Evolutionary conservation across 1,140 invertebrate species (phyloP).

Genomic region (Pachypeltis micranthus): DNA sequence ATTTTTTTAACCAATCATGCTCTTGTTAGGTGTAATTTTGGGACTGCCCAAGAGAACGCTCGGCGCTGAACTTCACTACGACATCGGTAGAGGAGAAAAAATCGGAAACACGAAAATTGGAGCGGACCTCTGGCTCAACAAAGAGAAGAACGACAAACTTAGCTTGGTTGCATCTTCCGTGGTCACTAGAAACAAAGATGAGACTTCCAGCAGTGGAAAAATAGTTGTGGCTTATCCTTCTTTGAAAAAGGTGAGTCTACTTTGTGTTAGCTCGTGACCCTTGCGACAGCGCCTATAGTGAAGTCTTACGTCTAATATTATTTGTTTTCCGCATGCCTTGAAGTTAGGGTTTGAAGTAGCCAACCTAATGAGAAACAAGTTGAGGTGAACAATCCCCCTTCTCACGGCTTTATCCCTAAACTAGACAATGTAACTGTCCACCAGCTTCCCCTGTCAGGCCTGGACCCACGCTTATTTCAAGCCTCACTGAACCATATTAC

Average conservation of each 20-base stretch:
- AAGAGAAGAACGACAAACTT: conserved; percentile 47
- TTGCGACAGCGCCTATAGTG: no score
- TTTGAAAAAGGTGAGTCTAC: conserved; percentile 42
- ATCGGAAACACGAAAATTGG: conserved; percentile 31
- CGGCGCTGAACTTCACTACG: conserved; percentile 33
- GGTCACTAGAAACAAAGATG: conserved; percentile 27
- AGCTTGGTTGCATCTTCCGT: conserved; percentile 13
- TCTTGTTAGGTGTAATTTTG: conserved; percentile 40
- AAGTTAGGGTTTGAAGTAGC: no score
- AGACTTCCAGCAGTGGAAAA: conserved; percentile 40
- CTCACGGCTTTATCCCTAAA: no score
- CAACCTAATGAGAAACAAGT: no score
- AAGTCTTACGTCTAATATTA: no score
- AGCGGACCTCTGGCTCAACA: conserved; percentile 51
- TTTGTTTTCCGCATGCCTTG: no score
- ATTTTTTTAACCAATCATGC: conserved; percentile 10
- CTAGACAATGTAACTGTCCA: no score
- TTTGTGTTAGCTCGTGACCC: no score
- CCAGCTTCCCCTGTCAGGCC: no score
- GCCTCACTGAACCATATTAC: no score
- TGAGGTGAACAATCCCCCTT: no score
- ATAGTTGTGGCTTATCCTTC: conserved; percentile 50
- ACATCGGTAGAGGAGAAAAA: conserved; percentile 19
- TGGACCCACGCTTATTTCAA: no score
- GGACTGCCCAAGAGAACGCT: conserved; percentile 51